Evolutionary conservation across 2,888 invertebrate species (phyloP).

Genomic region (Xestia sexstrigata): DNA sequence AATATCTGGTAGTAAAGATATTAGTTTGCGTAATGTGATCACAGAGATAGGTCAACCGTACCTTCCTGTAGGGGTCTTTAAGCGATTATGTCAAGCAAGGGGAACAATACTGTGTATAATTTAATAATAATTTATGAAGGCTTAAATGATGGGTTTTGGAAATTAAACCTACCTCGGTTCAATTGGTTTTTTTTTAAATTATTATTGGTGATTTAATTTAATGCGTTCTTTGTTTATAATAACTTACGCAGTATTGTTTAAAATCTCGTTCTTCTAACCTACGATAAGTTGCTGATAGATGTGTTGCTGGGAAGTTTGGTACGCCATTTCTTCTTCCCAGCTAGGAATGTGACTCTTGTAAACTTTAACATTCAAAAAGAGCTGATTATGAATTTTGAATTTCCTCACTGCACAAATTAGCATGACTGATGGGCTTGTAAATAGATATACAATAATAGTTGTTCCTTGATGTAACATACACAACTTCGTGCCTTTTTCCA

Average conservation of each 20-base stretch:
- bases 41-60: constrained; percentile 8
- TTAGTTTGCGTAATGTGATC: constrained; percentile 25
- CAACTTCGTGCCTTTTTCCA: not conserved
- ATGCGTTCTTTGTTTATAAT: not conserved
- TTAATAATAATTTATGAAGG: not conserved
- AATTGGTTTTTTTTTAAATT: no score
- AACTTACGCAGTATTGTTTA: no score
- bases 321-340: no score
- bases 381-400: no score
- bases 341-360: no score
- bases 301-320: no score
- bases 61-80: not conserved
- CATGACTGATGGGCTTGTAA: not conserved
- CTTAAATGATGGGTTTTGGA: not conserved
- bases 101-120: not conserved
- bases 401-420: no score
- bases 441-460: not conserved
- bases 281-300: no score
- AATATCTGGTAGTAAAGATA: constrained; percentile 29
- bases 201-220: not conserved
- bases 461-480: no score
- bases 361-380: no score
- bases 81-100: constrained; percentile 13
- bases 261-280: no score
- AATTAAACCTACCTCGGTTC: not conserved